A percentile compares a stretch with the other conserved stretches of the same genome.
phyloP scores from a whole-genome alignment of 2,797 vertebrate genomes.

The Phrynocephalus guinanensis region DNA sequence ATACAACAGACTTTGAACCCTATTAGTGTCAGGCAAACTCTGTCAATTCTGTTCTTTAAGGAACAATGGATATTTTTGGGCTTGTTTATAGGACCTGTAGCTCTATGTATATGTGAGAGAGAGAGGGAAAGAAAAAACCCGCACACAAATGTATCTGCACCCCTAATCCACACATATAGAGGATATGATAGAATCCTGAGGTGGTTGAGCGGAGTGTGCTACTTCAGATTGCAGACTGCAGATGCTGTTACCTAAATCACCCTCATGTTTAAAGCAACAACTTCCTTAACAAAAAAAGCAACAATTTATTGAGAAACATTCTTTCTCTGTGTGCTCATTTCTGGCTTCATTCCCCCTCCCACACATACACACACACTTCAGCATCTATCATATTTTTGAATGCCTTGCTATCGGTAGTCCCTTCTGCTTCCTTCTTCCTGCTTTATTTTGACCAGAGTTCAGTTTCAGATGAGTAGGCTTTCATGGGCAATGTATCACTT shows the following conservation, averaged over 20 bases:
- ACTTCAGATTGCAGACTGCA: not conserved
- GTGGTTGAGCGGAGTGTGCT: not conserved
- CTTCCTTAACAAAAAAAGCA: not conserved
- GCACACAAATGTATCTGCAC: not conserved
- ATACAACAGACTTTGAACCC: not conserved
- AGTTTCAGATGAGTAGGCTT: not conserved
- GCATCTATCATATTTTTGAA: not conserved
- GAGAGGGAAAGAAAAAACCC: too few relatives aligned
- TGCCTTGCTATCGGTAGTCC: not conserved
- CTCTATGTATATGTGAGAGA: too few relatives aligned
- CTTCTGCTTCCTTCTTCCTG: not conserved
- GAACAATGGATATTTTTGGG: not conserved
- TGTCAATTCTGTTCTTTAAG: conserved; percentile 22
- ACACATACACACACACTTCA: too few relatives aligned
- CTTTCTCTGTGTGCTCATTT: not conserved
- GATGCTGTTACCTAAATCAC: not conserved
- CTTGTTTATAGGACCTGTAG: not conserved
- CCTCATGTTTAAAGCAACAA: not conserved
- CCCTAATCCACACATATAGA: not conserved
- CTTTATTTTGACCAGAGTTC: not conserved
- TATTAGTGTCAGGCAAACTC: not conserved
- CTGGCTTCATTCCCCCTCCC: not conserved
- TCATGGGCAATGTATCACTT: not conserved
- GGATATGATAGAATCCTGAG: not conserved
- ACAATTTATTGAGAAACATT: not conserved